A percentile compares a stretch with the other conserved stretches of the same genome.
These are phyloP conservation scores for Sisyra terminalis DNA, from an alignment of 2,888 invertebrate genomes.

Conservation along the genomic window DNA sequence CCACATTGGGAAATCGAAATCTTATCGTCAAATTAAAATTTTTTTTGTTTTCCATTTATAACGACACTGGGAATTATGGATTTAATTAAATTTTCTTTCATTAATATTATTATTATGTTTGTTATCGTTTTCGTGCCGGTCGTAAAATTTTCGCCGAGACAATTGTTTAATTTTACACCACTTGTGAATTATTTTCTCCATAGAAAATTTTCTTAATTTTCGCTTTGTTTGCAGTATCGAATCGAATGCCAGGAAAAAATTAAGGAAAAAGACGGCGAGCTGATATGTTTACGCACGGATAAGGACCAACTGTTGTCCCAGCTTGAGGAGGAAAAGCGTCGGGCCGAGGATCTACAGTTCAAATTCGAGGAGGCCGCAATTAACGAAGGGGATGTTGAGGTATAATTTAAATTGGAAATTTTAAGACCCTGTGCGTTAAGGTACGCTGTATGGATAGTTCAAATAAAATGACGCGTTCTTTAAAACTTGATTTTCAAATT, in stretches of 20 bases:
- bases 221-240: constrained; percentile 26
- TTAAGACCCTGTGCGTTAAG: background rate
- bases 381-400: constrained; percentile 75
- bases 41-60: too few species aligned
- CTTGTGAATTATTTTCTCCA: too few species aligned
- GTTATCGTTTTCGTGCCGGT: too few species aligned
- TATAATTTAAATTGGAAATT: too few species aligned
- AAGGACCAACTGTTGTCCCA: constrained; percentile 38
- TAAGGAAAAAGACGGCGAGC: constrained; percentile 34
- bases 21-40: too few species aligned
- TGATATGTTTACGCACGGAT: constrained; percentile 36
- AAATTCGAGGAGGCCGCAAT: constrained; percentile 84
- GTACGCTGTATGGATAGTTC: background rate
- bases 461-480: background rate
- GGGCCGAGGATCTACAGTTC: constrained; percentile 80
- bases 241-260: constrained; percentile 36
- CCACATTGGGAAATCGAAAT: too few species aligned
- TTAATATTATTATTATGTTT: too few species aligned
- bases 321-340: constrained; percentile 63
- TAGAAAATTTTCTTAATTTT: background rate
- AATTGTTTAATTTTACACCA: too few species aligned
- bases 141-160: too few species aligned
- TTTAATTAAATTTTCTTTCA: too few species aligned
- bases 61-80: too few species aligned
- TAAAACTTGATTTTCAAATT: too few species aligned